Percentiles rank a stretch among this genome's conserved stretches.
Conservation (phyloP, 2,797 vertebrate species). For the Hyperoplus lanceolatus region DNA sequence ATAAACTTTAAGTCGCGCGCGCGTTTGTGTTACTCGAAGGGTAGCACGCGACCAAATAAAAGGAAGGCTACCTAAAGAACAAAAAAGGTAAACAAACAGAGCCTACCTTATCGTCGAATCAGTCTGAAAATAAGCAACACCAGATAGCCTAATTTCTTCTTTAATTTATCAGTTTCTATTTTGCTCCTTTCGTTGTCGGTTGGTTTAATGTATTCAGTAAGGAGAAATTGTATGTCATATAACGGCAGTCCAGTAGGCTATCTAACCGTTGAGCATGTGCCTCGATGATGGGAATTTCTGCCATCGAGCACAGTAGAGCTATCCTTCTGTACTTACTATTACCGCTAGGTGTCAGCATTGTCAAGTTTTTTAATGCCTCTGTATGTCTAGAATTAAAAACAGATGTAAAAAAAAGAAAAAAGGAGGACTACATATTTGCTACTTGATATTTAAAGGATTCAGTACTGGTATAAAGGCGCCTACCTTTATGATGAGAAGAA, state of each 20-base stretch:
- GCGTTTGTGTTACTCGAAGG: background rate
- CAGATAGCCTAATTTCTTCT: too few species aligned
- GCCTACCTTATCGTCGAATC: too few species aligned
- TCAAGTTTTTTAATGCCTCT: background rate
- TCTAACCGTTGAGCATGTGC: background rate
- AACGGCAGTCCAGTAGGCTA: too few species aligned
- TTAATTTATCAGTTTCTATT: too few species aligned
- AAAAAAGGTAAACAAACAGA: background rate
- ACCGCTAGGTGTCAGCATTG: constrained; percentile 68
- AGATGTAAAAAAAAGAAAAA: constrained; percentile 51
- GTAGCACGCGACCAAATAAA: background rate
- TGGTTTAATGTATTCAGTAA: too few species aligned
- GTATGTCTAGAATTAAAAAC: constrained; percentile 47
- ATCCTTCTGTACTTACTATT: too few species aligned
- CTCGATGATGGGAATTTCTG: background rate
- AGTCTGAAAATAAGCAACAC: too few species aligned
- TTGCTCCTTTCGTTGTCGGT: too few species aligned
- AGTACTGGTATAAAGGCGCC: background rate
- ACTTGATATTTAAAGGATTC: background rate
- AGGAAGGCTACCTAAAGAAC: background rate
- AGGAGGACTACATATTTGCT: constrained; percentile 1
- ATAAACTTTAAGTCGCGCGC: background rate
- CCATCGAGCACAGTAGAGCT: background rate
- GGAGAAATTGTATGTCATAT: too few species aligned
- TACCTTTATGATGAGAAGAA: background rate